A percentile compares a stretch with the other conserved stretches of the same genome.
phyloP scores from a whole-genome alignment of 2,113 vertebrate species.

The Neodontobutis hainanensis region DNA sequence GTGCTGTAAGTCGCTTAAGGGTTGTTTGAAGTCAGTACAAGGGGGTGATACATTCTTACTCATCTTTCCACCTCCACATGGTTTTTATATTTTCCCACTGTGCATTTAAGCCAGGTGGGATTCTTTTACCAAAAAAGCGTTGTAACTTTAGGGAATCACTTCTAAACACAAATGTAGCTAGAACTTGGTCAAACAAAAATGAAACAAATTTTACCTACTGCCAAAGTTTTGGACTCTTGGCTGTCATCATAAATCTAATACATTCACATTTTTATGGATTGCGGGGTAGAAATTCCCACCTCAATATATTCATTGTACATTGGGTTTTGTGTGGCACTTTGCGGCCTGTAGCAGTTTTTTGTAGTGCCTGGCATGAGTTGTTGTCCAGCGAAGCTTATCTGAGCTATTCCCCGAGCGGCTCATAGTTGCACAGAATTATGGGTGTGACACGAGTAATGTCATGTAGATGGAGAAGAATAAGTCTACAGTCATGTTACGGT shows the following conservation, averaged over 20 bases:
- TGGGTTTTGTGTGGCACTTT: neutral
- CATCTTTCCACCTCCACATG: slow-evolving; percentile 55
- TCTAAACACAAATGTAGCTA: slow-evolving; percentile 23
- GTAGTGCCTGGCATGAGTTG: slow-evolving; percentile 81
- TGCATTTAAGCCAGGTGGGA: slow-evolving; percentile 24
- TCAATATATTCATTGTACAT: slow-evolving; percentile 11
- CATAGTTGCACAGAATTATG: slow-evolving; percentile 84
- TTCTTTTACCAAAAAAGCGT: neutral
- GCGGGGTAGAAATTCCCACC: slow-evolving; percentile 17
- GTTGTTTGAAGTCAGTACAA: slow-evolving; percentile 45
- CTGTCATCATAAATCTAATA: slow-evolving; percentile 3
- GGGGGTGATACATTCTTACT: slow-evolving; percentile 59
- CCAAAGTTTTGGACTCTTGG: neutral
- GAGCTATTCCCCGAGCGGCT: slow-evolving; percentile 86
- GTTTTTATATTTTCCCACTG: slow-evolving; percentile 24
- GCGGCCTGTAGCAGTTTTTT: slow-evolving; percentile 11
- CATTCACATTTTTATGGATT: slow-evolving; percentile 13
- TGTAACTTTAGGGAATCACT: slow-evolving; percentile 25
- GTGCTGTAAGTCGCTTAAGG: slow-evolving; percentile 50
- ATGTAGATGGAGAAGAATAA: slow-evolving; percentile 69
- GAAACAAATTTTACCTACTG: neutral
- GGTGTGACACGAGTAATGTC: slow-evolving; percentile 85
- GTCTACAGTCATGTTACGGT: slow-evolving; percentile 78
- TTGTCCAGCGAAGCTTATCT: slow-evolving; percentile 83
- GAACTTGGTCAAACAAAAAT: neutral